phyloP scores from a whole-genome alignment of 2,113 vertebrate genomes.

The Orcinus orca region DNA sequence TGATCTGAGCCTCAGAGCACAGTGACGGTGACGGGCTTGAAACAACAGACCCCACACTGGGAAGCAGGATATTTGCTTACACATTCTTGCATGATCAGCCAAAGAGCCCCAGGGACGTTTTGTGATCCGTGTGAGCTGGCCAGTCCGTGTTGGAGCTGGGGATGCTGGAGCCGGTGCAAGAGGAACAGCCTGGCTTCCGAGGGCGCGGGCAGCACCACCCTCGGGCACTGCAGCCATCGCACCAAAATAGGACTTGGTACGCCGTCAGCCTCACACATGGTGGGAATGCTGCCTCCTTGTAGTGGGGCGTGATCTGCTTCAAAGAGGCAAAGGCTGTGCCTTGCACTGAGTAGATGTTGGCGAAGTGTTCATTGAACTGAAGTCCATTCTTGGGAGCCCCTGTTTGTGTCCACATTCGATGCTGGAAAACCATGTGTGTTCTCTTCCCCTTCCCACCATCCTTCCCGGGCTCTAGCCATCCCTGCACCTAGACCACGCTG shows the following conservation, averaged over 20 bases:
- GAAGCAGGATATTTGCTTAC: neutral
- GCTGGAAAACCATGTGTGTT: neutral
- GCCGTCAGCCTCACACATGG: fast-evolving
- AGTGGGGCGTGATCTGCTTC: fast-evolving
- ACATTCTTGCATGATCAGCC: neutral
- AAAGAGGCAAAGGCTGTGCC: neutral
- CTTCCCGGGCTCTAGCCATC: neutral
- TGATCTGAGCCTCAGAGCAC: neutral
- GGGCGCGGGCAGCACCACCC: neutral
- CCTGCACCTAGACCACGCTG: fast-evolving
- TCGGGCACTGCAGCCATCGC: neutral
- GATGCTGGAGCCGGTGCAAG: neutral
- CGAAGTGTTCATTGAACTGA: neutral
- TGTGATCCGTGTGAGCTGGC: neutral
- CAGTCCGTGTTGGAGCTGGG: neutral
- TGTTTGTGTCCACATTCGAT: neutral
- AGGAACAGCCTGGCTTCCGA: neutral
- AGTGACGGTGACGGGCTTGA: neutral
- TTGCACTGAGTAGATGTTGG: neutral
- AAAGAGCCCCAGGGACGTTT: neutral
- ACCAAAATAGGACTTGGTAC: neutral
- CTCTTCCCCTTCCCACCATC: neutral
- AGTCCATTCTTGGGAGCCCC: neutral
- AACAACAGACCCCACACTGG: neutral
- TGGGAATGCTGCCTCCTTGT: neutral